These are phyloP conservation scores for Lasiurus borealis DNA, from an alignment of 2,113 vertebrate genomes.

Conservation along the genomic window DNA sequence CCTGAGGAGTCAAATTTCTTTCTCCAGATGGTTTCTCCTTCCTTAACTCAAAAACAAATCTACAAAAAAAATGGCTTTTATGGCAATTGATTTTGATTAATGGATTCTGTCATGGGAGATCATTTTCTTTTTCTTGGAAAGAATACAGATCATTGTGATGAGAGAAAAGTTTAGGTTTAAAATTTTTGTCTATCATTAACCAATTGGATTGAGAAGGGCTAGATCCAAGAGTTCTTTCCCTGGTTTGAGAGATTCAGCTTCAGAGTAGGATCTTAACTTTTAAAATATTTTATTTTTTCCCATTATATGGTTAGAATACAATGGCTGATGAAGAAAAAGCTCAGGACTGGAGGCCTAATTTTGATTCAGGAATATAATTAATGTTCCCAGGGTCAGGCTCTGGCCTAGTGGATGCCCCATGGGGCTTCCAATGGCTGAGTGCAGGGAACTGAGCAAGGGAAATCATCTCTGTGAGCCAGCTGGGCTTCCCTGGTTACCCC, in stretches of 20 bases:
- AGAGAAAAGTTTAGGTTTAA: conserved; percentile 31
- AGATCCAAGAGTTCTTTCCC: not conserved
- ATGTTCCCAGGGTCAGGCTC: conserved; percentile 65
- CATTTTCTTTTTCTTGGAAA: conserved; percentile 64
- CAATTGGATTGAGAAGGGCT: not conserved
- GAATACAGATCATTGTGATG: conserved; percentile 45
- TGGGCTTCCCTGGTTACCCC: conserved; percentile 31
- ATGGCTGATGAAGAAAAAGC: conserved; percentile 51
- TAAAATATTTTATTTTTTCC: conserved; percentile 56
- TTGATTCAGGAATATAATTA: conserved; percentile 75
- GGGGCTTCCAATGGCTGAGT: conserved; percentile 50
- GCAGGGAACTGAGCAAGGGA: not conserved
- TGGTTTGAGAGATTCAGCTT: not conserved
- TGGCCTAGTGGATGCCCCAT: conserved; percentile 56
- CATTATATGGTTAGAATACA: conserved; percentile 24
- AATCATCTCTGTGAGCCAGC: conserved; percentile 65
- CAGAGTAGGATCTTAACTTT: conserved; percentile 22
- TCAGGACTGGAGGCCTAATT: conserved; percentile 64
- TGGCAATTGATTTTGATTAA: conserved; percentile 76
- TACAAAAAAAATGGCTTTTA: conserved; percentile 59
- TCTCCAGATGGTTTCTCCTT: conserved; percentile 69
- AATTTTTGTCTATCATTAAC: not conserved
- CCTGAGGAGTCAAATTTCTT: conserved; percentile 63
- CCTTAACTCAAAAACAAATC: conserved; percentile 30
- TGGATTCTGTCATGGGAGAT: conserved; percentile 59